Conservation (phyloP, 2,797 vertebrate species). For the Rhinoraja longicauda region DNA sequence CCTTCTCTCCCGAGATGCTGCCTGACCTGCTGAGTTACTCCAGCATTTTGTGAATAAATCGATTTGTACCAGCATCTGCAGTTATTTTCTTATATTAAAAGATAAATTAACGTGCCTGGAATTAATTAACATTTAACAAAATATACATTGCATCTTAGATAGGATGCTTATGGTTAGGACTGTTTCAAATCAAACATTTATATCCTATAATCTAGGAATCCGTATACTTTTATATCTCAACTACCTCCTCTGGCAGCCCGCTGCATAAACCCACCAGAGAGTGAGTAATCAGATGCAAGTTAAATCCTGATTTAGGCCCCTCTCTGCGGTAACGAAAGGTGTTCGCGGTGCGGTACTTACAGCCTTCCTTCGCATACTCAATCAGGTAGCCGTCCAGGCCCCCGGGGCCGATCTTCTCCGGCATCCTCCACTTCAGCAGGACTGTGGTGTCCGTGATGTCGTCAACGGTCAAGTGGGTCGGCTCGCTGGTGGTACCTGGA, state of each 20-base stretch:
- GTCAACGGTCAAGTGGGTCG: slow-evolving; percentile 69
- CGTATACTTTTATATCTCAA: neutral
- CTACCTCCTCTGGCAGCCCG: no score
- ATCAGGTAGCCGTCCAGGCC: slow-evolving; percentile 83
- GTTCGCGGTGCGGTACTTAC: slow-evolving; percentile 54
- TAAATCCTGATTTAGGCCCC: neutral
- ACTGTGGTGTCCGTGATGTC: slow-evolving; percentile 78
- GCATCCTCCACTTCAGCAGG: slow-evolving; percentile 77
- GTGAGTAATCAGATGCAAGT: neutral
- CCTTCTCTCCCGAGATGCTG: no score
- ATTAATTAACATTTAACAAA: neutral
- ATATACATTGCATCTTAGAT: neutral
- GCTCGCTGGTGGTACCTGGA: slow-evolving; percentile 73
- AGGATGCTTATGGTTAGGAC: neutral
- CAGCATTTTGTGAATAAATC: no score
- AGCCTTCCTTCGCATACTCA: slow-evolving; percentile 78
- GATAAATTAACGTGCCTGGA: neutral
- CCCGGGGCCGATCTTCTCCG: slow-evolving; percentile 72
- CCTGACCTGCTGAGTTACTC: no score
- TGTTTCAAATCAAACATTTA: neutral
- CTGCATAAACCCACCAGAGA: neutral
- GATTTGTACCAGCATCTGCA: no score
- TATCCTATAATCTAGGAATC: neutral
- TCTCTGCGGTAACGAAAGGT: no score
- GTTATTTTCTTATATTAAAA: no score